Base-by-base conservation (phyloP, 2,888 invertebrate genomes). In the Rotaria magnacalcarata region DNA sequence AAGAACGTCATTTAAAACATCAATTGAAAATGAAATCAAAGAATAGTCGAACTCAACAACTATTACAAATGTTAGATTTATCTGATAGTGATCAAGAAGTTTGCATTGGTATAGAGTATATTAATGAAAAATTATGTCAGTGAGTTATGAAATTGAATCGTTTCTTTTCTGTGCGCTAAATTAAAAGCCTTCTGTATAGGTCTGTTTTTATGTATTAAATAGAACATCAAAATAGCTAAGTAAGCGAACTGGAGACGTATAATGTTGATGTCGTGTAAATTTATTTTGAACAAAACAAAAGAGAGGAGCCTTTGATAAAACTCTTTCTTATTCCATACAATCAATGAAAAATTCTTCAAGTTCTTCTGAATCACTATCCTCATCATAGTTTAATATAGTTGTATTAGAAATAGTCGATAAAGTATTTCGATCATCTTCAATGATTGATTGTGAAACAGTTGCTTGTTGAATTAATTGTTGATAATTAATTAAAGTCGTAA, bases 11-110 rank as follows among this genome's bases (percentile, higher is more conserved):
- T 11, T 43, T n/a, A 80, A 80, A 80, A 47, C 80, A 80, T 80
- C n/a, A 47, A 47, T n/a, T 47, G 6, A 80, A 80, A 80, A 43
- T 80, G 80, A 43, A n/a, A 47, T 80, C 47, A n/a, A 80, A 80
- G n/a, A 80, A 80, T 80, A n/a, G 8, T 10, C 43, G 80, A 47
- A n/a, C n/a, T 14, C 7, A 47, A 47, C 47, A 80, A 80, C 11
- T 80, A 80, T 14, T 80, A 47, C 24, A 80, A 47, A 47, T 80
- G 10, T n/a, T 80, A 14, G 11, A 80, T 24, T 47, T 80, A 41
- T 60, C n/a, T 67, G 14, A 67, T 34, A 47, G 16, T 43, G 47
- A 80, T n/a, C 43, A 43, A 80, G 47, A 34, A 19, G 16, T 24
- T 67, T 6, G 16, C 3, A 34, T 80, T 24, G 80, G 80, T 47